phyloP scores from a whole-genome alignment of 2,113 vertebrate species.

The Mystacornis crossleyi region DNA sequence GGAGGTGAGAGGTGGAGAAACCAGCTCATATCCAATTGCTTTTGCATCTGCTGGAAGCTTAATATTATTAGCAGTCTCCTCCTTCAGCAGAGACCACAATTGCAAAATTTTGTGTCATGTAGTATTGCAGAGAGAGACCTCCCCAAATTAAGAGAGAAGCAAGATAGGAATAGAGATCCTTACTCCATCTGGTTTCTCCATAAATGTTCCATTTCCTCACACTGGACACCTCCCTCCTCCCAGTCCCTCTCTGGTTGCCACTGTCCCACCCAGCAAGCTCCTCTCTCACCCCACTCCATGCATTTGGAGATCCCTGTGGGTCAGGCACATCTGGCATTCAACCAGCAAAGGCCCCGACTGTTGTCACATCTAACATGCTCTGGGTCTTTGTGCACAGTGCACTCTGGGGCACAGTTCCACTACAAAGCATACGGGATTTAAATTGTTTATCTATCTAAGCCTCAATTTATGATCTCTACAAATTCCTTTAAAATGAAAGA shows the following conservation, averaged over 20 bases:
- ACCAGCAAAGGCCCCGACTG: not conserved
- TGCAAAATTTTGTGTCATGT: not conserved
- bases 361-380: not conserved
- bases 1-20: conserved; percentile 14
- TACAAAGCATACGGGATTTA: not conserved
- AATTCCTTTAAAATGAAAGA: not conserved
- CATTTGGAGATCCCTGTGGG: not conserved
- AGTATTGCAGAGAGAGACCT: not conserved
- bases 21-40: not conserved
- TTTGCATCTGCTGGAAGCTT: not conserved
- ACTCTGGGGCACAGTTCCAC: not conserved
- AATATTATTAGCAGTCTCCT: conserved; percentile 13
- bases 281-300: not conserved
- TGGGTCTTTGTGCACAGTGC: not conserved
- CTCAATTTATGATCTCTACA: not conserved
- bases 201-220: not conserved
- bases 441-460: not conserved
- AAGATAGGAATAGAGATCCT: not conserved
- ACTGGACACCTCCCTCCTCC: not conserved
- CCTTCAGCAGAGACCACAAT: not conserved
- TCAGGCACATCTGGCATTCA: not conserved
- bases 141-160: not conserved
- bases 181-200: not conserved
- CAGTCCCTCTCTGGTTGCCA: not conserved
- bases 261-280: not conserved